A percentile compares a stretch with the other conserved stretches of the same genome.
These are phyloP conservation scores for Sarcophaga rosellei DNA, from an alignment of 2,888 invertebrate species.

Conservation along the genomic window DNA sequence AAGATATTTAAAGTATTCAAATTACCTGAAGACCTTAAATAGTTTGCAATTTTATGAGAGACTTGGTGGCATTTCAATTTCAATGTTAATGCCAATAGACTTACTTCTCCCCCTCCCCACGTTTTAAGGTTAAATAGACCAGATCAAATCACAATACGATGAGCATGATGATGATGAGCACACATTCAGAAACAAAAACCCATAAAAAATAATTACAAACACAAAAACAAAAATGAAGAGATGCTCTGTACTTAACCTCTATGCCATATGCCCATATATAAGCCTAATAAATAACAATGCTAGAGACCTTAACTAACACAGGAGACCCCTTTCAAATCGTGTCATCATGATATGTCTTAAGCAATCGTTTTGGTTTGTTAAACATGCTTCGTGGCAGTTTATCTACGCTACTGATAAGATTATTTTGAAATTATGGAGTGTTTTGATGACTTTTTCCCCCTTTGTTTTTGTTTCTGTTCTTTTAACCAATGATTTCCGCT, in stretches of 20 bases:
- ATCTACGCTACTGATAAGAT: too few relatives aligned
- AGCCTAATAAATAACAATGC: too few relatives aligned
- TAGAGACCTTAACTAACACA: too few relatives aligned
- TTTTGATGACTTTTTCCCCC: not conserved
- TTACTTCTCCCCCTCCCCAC: constrained; percentile 21
- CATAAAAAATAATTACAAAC: too few relatives aligned
- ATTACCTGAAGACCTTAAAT: constrained; percentile 61
- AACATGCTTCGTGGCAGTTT: not conserved
- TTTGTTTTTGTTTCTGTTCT: not conserved
- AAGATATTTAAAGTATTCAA: constrained; percentile 42
- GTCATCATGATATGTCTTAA: not conserved
- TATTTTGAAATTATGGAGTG: constrained; percentile 41
- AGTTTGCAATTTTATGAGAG: constrained; percentile 39
- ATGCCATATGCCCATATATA: too few relatives aligned
- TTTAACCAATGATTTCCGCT: not conserved
- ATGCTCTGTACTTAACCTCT: too few relatives aligned
- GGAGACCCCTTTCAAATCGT: not conserved
- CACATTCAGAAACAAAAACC: too few relatives aligned
- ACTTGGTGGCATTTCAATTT: not conserved
- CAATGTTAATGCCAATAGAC: constrained; percentile 58
- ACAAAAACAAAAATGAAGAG: too few relatives aligned
- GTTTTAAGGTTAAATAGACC: constrained; percentile 54
- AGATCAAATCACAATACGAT: constrained; percentile 40
- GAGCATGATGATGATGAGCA: too few relatives aligned
- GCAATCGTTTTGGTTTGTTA: not conserved